Evolutionary conservation across 1,140 invertebrate species (phyloP).

Genomic region (Scaptodrosophila lebanonensis): DNA sequence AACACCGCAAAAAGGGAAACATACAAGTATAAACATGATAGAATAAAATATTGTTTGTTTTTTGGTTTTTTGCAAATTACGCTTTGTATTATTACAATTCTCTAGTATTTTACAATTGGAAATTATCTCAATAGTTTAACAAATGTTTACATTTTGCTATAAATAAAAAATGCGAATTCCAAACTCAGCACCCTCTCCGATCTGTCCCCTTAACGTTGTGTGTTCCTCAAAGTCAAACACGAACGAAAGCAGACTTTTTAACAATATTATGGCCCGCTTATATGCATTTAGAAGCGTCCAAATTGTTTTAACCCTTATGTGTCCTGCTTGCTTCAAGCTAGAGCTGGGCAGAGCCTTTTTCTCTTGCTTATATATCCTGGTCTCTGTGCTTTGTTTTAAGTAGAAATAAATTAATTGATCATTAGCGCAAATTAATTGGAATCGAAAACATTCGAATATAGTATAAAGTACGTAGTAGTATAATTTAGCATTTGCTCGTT

Average conservation of each 20-base stretch:
- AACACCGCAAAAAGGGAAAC: too few relatives aligned
- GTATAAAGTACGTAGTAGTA: too few relatives aligned
- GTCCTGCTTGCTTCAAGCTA: too few relatives aligned
- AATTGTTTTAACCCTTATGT: slow-evolving; percentile 8
- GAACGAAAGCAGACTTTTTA: slow-evolving; percentile 46
- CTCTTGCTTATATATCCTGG: too few relatives aligned
- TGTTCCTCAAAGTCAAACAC: slow-evolving; percentile 28
- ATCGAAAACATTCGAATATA: too few relatives aligned
- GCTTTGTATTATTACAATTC: slow-evolving; percentile 74
- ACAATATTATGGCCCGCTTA: slow-evolving; percentile 20
- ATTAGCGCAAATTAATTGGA: too few relatives aligned
- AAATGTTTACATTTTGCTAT: slow-evolving; percentile 73
- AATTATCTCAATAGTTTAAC: slow-evolving; percentile 74
- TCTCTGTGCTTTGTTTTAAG: too few relatives aligned
- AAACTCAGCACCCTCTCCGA: slow-evolving; percentile 22
- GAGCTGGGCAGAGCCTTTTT: too few relatives aligned
- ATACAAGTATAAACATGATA: too few relatives aligned
- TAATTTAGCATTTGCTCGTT: slow-evolving; percentile 4
- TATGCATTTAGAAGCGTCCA: slow-evolving; percentile 1
- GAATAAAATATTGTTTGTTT: too few relatives aligned
- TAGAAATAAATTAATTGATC: too few relatives aligned
- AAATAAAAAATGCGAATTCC: slow-evolving; percentile 28
- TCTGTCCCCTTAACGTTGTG: slow-evolving; percentile 37
- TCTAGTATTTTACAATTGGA: slow-evolving; percentile 72
- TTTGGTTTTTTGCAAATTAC: too few relatives aligned